Conservation (phyloP, 2,113 vertebrate species). For the Forbesichthys agassizii region DNA sequence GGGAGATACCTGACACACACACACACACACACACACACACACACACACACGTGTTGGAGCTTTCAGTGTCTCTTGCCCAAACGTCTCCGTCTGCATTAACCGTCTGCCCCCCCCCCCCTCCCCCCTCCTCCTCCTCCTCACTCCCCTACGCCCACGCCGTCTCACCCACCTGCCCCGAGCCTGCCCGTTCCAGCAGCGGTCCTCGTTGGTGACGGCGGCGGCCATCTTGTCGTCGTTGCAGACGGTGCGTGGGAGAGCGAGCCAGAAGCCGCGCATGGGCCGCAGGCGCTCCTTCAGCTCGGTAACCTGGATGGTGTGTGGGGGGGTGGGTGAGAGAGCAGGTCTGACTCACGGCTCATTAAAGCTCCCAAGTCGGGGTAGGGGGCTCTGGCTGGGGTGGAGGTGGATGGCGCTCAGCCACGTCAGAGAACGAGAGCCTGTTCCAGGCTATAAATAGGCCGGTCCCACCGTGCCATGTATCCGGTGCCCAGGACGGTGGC, state of each 20-base stretch:
- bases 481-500: neutral
- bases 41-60: neutral
- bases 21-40: neutral
- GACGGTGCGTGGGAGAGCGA: constrained; percentile 83
- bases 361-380: constrained; percentile 15
- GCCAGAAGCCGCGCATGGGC: constrained; percentile 86
- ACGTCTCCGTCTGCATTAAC: neutral
- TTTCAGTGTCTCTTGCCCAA: neutral
- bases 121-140: neutral
- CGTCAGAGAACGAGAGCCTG: constrained; percentile 22
- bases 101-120: neutral
- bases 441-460: constrained; percentile 34
- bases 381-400: constrained; percentile 17
- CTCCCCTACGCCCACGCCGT: neutral
- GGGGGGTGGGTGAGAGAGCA: constrained; percentile 25
- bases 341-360: constrained; percentile 59
- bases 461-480: neutral
- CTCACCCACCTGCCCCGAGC: constrained; percentile 68
- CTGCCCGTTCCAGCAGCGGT: constrained; percentile 88
- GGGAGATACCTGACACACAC: constrained; percentile 77
- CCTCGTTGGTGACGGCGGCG: constrained; percentile 81
- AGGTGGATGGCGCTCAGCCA: constrained; percentile 29
- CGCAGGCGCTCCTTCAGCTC: constrained; percentile 84
- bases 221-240: constrained; percentile 84
- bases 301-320: constrained; percentile 73